A percentile compares a stretch with the other conserved stretches of the same genome.
Evolutionary conservation across 2,888 invertebrate species (phyloP).

Genomic region (Temnothorax unifasciatus): DNA sequence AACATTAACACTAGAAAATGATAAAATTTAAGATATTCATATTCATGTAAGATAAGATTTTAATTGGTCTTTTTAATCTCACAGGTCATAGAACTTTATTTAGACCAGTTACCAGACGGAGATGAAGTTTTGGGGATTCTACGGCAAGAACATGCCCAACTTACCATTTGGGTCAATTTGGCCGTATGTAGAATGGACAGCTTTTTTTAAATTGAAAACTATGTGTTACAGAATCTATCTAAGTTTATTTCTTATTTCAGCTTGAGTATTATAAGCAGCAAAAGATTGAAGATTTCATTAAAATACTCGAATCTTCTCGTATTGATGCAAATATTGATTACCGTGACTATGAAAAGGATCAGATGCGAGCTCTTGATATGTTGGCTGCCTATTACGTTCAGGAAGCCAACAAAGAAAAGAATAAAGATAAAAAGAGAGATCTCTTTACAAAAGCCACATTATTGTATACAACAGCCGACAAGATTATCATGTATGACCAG

Average conservation of each 20-base stretch:
- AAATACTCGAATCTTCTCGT: constrained; percentile 96
- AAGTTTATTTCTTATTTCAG: constrained; percentile 86
- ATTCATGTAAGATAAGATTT: not conserved
- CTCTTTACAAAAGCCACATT: constrained; percentile 98
- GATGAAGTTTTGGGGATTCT: constrained; percentile 98
- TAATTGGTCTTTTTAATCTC: constrained; percentile 11
- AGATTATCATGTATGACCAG: constrained; percentile 99
- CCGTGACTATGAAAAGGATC: constrained; percentile 97
- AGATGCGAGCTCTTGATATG: constrained; percentile 99
- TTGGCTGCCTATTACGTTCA: constrained; percentile 99
- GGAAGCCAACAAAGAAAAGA: constrained; percentile 97
- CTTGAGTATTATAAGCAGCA: constrained; percentile 98
- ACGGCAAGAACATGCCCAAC: constrained; percentile 96
- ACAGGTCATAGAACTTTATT: constrained; percentile 97
- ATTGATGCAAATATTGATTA: constrained; percentile 95
- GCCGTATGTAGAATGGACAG: constrained; percentile 91
- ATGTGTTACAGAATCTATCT: not conserved
- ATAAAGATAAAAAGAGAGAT: constrained; percentile 97
- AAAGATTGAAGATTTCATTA: constrained; percentile 97
- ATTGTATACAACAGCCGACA: constrained; percentile 98
- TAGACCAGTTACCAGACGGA: constrained; percentile 97
- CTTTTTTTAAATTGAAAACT: constrained; percentile 27
- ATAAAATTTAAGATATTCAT: not conserved
- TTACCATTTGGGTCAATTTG: constrained; percentile 98
- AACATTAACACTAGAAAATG: not conserved